These are phyloP conservation scores for Tenualosa ilisha DNA, from an alignment of 2,797 vertebrate genomes.

Conservation along the genomic window DNA sequence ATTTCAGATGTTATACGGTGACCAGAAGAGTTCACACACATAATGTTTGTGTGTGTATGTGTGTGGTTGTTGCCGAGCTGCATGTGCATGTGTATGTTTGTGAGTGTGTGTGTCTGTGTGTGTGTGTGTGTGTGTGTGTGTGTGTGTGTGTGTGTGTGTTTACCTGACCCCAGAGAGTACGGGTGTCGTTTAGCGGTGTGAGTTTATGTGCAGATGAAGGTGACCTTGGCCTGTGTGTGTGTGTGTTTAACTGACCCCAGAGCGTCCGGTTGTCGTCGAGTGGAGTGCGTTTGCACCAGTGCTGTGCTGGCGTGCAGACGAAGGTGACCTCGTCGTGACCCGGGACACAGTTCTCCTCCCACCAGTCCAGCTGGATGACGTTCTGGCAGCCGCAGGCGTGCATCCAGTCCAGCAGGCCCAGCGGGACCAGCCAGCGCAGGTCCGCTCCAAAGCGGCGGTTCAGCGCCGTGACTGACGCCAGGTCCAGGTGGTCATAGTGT, in stretches of 20 bases:
- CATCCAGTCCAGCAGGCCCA: constrained; percentile 93
- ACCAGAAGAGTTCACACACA: too few species aligned
- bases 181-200: constrained; percentile 84
- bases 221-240: background rate
- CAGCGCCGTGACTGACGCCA: constrained; percentile 75
- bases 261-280: constrained; percentile 87
- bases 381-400: constrained; percentile 89
- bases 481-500: constrained; percentile 93
- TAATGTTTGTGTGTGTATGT: background rate
- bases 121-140: too few species aligned
- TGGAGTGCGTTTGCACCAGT: constrained; percentile 91
- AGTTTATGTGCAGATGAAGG: constrained; percentile 88
- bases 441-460: constrained; percentile 87
- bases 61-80: constrained; percentile 79
- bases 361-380: constrained; percentile 95
- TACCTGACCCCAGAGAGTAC: constrained; percentile 72
- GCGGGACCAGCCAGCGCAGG: constrained; percentile 94
- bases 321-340: constrained; percentile 86
- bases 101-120: too few species aligned
- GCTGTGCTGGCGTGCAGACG: constrained; percentile 91
- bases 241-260: constrained; percentile 58
- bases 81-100: background rate
- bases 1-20: too few species aligned
- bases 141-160: background rate
- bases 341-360: constrained; percentile 92